Conservation (phyloP, 2,113 vertebrate genomes). For the Engraulis encrasicolus region DNA sequence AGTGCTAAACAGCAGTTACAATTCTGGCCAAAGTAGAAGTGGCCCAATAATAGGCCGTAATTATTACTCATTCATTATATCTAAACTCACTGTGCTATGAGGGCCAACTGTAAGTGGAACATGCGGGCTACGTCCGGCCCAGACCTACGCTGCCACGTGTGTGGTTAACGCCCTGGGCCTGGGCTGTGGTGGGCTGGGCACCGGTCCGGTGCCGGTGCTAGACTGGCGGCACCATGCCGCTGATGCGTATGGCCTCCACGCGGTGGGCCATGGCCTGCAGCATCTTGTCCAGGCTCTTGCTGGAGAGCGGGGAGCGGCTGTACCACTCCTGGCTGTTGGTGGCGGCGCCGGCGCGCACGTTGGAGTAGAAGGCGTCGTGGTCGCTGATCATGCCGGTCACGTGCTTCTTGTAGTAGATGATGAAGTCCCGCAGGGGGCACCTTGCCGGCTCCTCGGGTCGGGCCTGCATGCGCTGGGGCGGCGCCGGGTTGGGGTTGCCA, state of each 20-base stretch:
- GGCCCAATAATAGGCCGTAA: no score
- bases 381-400: not conserved
- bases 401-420: slow-evolving; percentile 9
- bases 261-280: slow-evolving; percentile 39
- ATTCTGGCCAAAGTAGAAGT: no score
- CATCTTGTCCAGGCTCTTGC: slow-evolving; percentile 30
- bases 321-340: slow-evolving; percentile 43
- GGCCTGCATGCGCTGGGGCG: not conserved
- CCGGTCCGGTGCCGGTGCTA: not conserved
- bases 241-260: not conserved
- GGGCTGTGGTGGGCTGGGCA: no score
- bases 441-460: not conserved
- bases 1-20: no score
- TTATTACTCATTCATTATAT: no score
- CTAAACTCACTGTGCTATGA: no score
- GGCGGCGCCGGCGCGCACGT: not conserved
- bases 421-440: slow-evolving; percentile 33
- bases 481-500: no score
- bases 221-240: not conserved
- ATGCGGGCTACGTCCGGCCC: no score
- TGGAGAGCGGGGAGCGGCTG: slow-evolving; percentile 37
- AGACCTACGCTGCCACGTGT: no score
- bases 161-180: no score
- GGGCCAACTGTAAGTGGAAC: no score
- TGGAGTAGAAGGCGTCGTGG: slow-evolving; percentile 16